Percentiles rank a stretch among this genome's conserved stretches.
Evolutionary conservation across 2,113 vertebrate genomes (phyloP).

Genomic region (Thermophis baileyi): DNA sequence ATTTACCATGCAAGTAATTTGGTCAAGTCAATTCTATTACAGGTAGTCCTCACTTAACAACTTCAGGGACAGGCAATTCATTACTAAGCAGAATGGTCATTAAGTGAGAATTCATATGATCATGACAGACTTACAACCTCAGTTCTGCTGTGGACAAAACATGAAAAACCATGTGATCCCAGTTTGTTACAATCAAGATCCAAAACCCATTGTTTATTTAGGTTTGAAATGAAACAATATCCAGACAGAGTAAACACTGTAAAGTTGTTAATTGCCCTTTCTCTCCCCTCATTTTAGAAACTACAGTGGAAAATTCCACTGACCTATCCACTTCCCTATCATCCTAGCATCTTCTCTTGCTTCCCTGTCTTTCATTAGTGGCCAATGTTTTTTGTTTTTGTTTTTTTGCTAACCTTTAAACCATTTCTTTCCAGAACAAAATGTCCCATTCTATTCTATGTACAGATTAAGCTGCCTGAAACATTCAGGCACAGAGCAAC

Average conservation of each 20-base stretch:
- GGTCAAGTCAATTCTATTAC: neutral
- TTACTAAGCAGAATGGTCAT: neutral
- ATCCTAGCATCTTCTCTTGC: neutral
- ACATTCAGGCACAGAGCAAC: neutral
- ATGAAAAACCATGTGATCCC: neutral
- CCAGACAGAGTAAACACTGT: neutral
- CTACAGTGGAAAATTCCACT: neutral
- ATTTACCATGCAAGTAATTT: neutral
- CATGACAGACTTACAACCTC: neutral
- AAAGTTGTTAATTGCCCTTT: neutral
- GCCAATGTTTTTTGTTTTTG: neutral
- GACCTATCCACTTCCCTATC: neutral
- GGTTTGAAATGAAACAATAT: neutral
- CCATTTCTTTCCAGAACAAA: neutral
- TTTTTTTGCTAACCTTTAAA: neutral
- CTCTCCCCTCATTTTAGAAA: neutral
- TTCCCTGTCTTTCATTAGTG: neutral
- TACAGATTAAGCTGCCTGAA: neutral
- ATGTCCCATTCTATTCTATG: neutral
- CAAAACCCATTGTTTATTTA: neutral
- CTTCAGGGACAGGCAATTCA: neutral
- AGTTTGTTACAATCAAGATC: neutral
- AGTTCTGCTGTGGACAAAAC: neutral
- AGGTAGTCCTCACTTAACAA: neutral
- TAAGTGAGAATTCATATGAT: neutral